phyloP scores from a whole-genome alignment of 2,888 invertebrate genomes.

The Ophioninae sp. region DNA sequence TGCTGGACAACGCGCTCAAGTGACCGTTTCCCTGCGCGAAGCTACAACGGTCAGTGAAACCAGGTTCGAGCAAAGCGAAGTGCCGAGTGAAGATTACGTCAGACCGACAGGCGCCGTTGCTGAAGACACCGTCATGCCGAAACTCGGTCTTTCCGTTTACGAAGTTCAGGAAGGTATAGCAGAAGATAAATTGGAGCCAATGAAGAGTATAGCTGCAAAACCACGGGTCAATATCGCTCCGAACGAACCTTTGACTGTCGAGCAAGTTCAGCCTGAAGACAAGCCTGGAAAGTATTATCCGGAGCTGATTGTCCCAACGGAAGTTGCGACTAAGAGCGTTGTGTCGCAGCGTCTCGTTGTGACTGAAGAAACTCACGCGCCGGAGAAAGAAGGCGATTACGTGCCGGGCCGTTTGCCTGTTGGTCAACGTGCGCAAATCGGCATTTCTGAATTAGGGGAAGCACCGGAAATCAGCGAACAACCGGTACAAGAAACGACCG shows the following conservation, averaged over 20 bases:
- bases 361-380: conserved; percentile 85
- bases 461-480: conserved; percentile 83
- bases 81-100: conserved; percentile 81
- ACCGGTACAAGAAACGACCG: conserved; percentile 86
- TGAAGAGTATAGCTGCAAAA: conserved; percentile 82
- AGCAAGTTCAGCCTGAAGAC: conserved; percentile 86
- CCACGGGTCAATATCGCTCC: conserved; percentile 85
- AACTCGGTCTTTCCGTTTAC: conserved; percentile 85
- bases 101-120: conserved; percentile 83
- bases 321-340: conserved; percentile 86
- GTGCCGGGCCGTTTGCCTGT: conserved; percentile 84
- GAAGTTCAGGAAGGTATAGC: conserved; percentile 85
- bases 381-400: conserved; percentile 87
- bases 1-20: conserved; percentile 81
- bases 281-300: conserved; percentile 90
- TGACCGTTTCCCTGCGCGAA: conserved; percentile 85
- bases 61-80: conserved; percentile 84
- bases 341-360: conserved; percentile 86
- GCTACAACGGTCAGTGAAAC: conserved; percentile 86
- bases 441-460: conserved; percentile 84
- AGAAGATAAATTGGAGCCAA: conserved; percentile 83
- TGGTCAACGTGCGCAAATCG: conserved; percentile 84
- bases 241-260: conserved; percentile 85
- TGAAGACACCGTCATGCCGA: conserved; percentile 83
- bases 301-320: conserved; percentile 90